A percentile compares a stretch with the other conserved stretches of the same genome.
Conservation (phyloP, 2,797 vertebrate species). For the Molossus molossus region DNA sequence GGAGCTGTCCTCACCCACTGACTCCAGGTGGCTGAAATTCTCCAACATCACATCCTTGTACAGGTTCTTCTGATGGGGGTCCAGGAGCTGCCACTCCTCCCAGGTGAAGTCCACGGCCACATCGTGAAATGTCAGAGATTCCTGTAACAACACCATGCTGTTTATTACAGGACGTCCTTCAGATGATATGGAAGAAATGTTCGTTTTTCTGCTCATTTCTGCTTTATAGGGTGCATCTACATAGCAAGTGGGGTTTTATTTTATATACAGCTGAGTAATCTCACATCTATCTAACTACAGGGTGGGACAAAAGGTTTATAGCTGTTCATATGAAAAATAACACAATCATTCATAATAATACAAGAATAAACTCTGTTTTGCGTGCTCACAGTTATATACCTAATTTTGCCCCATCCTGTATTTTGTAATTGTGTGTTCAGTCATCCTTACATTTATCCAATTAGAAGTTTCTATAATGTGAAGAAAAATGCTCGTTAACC, state of each 20-base stretch:
- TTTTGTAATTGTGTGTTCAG: neutral
- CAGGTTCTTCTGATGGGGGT: neutral
- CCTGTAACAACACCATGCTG: neutral
- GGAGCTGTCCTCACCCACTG: neutral
- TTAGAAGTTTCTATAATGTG: neutral
- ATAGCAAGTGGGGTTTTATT: neutral
- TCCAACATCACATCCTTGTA: neutral
- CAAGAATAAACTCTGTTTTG: neutral
- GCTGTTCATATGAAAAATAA: neutral
- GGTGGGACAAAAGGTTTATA: neutral
- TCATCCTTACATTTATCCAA: neutral
- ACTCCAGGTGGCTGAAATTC: neutral
- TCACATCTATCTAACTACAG: neutral
- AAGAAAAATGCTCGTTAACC: neutral
- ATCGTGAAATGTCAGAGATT: neutral
- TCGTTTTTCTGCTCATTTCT: neutral
- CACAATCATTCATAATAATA: neutral
- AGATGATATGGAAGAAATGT: neutral
- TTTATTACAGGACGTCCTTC: neutral
- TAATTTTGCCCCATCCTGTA: neutral
- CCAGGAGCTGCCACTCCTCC: slow-evolving; percentile 16
- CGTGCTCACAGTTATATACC: neutral
- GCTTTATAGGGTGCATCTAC: too few relatives aligned
- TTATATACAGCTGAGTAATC: neutral
- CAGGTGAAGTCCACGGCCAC: neutral